Conservation (phyloP, 2,888 invertebrate genomes). For the Cheilosia variabilis region DNA sequence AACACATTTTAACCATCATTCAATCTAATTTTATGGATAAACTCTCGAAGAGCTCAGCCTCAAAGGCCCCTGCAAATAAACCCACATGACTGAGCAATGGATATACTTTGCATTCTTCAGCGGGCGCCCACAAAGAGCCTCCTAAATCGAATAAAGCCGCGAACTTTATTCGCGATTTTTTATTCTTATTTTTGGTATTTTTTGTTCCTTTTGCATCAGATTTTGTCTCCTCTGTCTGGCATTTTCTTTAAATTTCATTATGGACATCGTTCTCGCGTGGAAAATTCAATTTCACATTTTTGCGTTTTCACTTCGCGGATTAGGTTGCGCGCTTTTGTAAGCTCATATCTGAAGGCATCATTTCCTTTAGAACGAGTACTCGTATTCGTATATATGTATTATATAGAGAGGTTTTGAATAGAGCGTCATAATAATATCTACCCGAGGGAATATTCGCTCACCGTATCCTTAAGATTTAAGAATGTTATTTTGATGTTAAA, state of each 20-base stretch:
- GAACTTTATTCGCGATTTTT: constrained; percentile 38
- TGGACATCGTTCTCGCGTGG: constrained; percentile 71
- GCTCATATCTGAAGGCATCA: constrained; percentile 39
- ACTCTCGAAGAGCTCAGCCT: constrained; percentile 43
- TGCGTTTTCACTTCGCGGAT: constrained; percentile 60
- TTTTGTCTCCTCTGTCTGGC: constrained; percentile 32
- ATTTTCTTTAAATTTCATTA: constrained; percentile 73
- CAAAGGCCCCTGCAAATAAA: constrained; percentile 50
- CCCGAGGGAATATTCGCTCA: constrained; percentile 26
- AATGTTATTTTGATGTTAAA: constrained; percentile 67
- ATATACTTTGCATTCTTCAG: constrained; percentile 66
- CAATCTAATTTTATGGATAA: constrained; percentile 75
- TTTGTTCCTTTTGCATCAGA: constrained; percentile 1
- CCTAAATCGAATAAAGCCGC: constrained; percentile 70
- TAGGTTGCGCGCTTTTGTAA: constrained; percentile 53
- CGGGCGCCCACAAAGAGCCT: constrained; percentile 69
- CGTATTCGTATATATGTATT: neutral
- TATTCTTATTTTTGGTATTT: constrained; percentile 26
- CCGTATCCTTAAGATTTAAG: constrained; percentile 46
- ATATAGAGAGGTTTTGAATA: neutral
- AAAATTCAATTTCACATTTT: constrained; percentile 74
- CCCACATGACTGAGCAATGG: constrained; percentile 71
- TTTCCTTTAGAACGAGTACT: constrained; percentile 1
- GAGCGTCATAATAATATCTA: constrained; percentile 40
- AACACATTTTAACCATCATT: constrained; percentile 67